Conservation (phyloP, 2,113 vertebrate species). For the Emydura subglobosa region DNA sequence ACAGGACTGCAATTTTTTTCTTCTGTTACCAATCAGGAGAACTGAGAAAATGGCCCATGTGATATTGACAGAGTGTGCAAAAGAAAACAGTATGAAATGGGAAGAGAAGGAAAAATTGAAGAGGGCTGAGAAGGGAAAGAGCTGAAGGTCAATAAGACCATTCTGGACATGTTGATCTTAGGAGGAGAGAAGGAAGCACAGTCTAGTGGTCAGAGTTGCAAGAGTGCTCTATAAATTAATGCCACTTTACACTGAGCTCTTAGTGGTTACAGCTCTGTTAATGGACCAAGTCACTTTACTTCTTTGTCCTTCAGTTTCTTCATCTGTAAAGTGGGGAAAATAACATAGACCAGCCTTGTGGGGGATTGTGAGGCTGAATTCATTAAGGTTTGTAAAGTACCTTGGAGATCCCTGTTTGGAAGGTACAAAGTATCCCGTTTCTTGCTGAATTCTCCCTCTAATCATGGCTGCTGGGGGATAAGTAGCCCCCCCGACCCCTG, state of each 20-base stretch:
- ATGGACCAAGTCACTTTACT: background rate
- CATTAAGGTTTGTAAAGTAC: background rate
- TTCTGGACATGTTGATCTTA: background rate
- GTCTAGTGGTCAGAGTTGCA: background rate
- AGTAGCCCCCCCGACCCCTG: background rate
- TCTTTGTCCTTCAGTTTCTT: background rate
- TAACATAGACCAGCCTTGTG: background rate
- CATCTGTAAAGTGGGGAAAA: background rate
- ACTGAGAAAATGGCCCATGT: background rate
- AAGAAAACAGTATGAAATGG: background rate
- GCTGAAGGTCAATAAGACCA: fast-evolving
- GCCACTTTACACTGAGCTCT: background rate
- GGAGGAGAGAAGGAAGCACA: background rate
- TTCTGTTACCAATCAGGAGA: background rate
- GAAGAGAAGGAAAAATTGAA: background rate
- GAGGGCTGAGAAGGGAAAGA: background rate
- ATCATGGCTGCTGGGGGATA: background rate
- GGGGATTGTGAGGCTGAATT: background rate
- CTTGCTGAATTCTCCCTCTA: background rate
- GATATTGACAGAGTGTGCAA: background rate
- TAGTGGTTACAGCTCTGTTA: background rate
- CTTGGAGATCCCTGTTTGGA: background rate
- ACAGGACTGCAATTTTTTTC: background rate
- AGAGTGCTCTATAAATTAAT: background rate
- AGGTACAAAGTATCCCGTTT: background rate